Base-by-base conservation (phyloP, 2,888 invertebrate species). In the Lycaena phlaeas region DNA sequence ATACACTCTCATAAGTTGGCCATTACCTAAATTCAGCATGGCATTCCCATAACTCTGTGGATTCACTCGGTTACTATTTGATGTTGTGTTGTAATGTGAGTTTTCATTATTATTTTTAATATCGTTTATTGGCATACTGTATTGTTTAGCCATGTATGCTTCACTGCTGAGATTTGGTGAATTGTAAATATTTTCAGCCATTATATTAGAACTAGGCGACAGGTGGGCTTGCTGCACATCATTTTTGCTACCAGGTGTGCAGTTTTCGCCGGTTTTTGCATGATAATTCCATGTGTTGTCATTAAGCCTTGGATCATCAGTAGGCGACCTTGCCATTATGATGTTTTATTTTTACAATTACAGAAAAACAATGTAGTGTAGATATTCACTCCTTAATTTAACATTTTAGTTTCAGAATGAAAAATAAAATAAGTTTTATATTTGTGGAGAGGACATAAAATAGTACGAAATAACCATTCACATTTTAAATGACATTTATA, bases 321-420 rank as follows among this genome's bases (percentile, higher is more conserved):
- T 75, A 53, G 75, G 74, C 76, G 81, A 79, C 77, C 85, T 84
- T 77, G 82, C 79, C 85, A 85, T 85, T 74, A 72, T 72, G 70
- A 69, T 68, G 66, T 68, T 55, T 57, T 61, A 57, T 59, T 47
- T 47, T 56, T 4, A 6, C 22, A 22, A 9, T 22, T 9, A 6
- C 22, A 22, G 22, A 9, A 9, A 22, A 22, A n/a, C n/a, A n/a
- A n/a, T n/a, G n/a, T n/a, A n/a, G n/a, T n/a, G n/a, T 5, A 22
- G 22, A 22, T 22, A 38, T 18, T 18, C 22, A 42, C 38, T 39
- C 36, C 38, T 26, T 14, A 40, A 43, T 43, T 45, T 42, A 40
- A 29, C 44, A 44, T 44, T 22, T 12, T 34, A 34, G 7, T 44
- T 34, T 41, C 18, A 36, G 27, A 22, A 12, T 12, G 6, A 6